Evolutionary conservation across 2,113 vertebrate genomes (phyloP), one percentile per base, ranked within the genome.

Genomic region (Pollachius pollachius): DNA sequence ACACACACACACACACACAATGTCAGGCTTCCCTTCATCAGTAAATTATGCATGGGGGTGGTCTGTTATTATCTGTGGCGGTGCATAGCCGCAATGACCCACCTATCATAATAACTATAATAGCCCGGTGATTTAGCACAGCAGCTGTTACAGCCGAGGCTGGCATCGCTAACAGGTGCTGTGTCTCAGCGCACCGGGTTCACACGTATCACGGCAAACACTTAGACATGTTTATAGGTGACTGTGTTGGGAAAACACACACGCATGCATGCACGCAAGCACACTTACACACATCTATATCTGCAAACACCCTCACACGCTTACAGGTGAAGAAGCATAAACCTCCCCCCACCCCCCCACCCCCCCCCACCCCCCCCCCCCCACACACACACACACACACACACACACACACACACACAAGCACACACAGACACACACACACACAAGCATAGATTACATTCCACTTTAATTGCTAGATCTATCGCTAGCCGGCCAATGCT

Each of bases 61-160:
- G 83, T 83, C 77, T 80, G 69, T 85, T 73, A 84, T 83, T 83
- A 82, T 85, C 86, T 83, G 62, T 78, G 71, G 52, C 41, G 2
- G 68, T 80, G 79, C 84, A 84, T 82, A 87, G 77, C 64, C 52
- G 56, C 19, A 68, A 85, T 82, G 79, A 74, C 69, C 71, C 70
- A 82, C 82, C 81, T 77, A 77, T 85, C 82, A 81, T 85, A 82
- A 84, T 86, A 75, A 71, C 72, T 80, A 75, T 85, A 88, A 87
- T 84, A 75, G 82, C 79, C 66, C 34, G 61, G 77, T 82, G 82
- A 81, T 86, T 89, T 73, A 77, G 64, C 72, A 63, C 61, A 72
- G 77, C 79, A 88, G 81, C 84, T 88, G 82, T 81, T 81, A 21
- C 64, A 62, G 71, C 66, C 73, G 75, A 71, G 78, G 30, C 78